phyloP scores from a whole-genome alignment of 2,113 vertebrate species.

The Vicugna pacos region DNA sequence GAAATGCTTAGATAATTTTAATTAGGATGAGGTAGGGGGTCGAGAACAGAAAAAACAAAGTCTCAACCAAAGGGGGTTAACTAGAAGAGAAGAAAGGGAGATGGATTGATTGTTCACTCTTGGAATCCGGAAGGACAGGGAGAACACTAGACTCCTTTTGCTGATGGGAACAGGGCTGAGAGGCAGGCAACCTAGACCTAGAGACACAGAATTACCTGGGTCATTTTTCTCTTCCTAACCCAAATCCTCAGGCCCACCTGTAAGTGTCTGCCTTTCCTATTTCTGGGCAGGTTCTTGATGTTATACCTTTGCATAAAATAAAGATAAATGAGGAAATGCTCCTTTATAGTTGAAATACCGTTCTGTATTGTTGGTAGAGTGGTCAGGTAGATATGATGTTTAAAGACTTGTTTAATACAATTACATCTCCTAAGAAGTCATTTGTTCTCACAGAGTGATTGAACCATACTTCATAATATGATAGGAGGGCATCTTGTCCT shows the following conservation, averaged over 20 bases:
- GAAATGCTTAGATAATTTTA: background rate
- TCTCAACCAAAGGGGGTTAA: background rate
- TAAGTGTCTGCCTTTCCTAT: background rate
- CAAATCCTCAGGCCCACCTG: background rate
- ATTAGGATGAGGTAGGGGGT: background rate
- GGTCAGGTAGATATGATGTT: background rate
- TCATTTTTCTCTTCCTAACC: background rate
- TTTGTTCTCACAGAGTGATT: constrained; percentile 23
- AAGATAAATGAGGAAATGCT: background rate
- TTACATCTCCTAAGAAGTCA: constrained; percentile 20
- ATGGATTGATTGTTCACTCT: background rate
- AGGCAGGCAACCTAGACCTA: too few species aligned
- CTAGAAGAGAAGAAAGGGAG: background rate
- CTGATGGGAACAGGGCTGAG: background rate
- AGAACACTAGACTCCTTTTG: background rate
- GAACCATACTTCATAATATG: background rate
- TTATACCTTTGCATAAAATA: background rate
- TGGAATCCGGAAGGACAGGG: background rate
- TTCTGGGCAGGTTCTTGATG: background rate
- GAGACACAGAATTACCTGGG: background rate
- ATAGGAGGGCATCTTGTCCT: background rate
- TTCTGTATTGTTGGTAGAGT: background rate
- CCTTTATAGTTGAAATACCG: background rate
- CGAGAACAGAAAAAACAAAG: background rate
- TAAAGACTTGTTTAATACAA: constrained; percentile 25